Conservation (phyloP, 2,888 invertebrate genomes). For the Eristalis intricaria region DNA sequence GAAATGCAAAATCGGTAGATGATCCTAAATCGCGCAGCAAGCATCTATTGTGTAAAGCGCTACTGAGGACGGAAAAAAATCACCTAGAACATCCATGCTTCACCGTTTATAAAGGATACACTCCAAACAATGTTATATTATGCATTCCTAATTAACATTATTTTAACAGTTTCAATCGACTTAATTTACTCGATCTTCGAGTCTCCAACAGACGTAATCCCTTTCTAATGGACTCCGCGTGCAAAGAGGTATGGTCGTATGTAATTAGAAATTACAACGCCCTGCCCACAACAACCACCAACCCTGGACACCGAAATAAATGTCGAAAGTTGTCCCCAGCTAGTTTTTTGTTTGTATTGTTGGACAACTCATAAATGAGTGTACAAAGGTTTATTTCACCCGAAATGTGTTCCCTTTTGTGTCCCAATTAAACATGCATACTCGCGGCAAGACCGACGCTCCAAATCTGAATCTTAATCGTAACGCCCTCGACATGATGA, state of each 20-base stretch:
- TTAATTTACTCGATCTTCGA: neutral
- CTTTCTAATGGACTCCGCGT: slow-evolving; percentile 19
- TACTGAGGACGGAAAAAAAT: no score
- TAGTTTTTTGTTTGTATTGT: slow-evolving; percentile 64
- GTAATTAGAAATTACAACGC: slow-evolving; percentile 25
- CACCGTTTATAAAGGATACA: no score
- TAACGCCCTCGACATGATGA: slow-evolving; percentile 66
- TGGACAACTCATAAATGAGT: slow-evolving; percentile 68
- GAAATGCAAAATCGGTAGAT: no score
- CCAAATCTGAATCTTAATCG: slow-evolving; percentile 49
- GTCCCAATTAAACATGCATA: slow-evolving; percentile 65
- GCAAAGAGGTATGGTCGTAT: slow-evolving; percentile 24
- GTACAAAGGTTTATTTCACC: slow-evolving; percentile 51
- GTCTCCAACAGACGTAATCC: slow-evolving; percentile 47
- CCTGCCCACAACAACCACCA: neutral
- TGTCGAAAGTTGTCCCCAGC: slow-evolving; percentile 54
- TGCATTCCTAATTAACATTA: slow-evolving; percentile 1
- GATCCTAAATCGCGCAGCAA: no score
- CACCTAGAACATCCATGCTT: no score
- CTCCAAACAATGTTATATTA: no score
- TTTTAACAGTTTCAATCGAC: neutral
- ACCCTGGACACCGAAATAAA: slow-evolving; percentile 41
- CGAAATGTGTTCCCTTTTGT: slow-evolving; percentile 43
- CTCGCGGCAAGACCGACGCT: slow-evolving; percentile 22
- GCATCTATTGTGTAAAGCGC: no score